Evolutionary conservation across 2,113 vertebrate genomes (phyloP), one percentile per base, ranked within the genome.

Genomic region (Cyphomyrus discorhynchus): DNA sequence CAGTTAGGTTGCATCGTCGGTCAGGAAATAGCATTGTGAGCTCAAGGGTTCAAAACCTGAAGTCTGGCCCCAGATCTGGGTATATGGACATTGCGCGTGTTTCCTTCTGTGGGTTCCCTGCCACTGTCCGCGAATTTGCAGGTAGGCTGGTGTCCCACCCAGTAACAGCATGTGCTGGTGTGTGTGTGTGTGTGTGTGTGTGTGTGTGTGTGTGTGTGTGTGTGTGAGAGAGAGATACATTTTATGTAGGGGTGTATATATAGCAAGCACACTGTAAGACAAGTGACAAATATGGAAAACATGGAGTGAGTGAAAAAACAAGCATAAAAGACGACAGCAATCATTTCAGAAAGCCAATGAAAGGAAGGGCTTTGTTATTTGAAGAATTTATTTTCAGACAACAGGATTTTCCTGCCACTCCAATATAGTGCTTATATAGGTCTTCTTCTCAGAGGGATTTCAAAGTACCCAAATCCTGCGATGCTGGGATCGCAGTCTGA

Each of bases 311-410:
- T 52, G 47, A 87, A 87, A 49, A 31, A 87, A 13, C 13, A 50
- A 27, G 85, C 5, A 49, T 17, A 46, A 87, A 21, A 56, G 31
- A 31, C 1, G 6, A 62, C 39, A 88, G 39, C 19, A 74, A 31
- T 47, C 42, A 49, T 52, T 50, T 24, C 42, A 42, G 86, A 85
- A 45, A 62, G 89, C 53, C 52, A 35, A 62, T 19, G 56, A 83
- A 89, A 89, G 62, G 62, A 89, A 58, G 39, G 39, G 15, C 17
- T 66, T 86, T 89, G 83, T 86, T 86, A 21, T 53, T 89, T 56
- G 31, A 88, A 31, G 58, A 66, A 46, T 27, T 46, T 49, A 45
- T 70, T 47, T 21, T 88, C 53, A 53, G 31, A 17, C 7, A 27
- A 56, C 27, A 53, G 86, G n/a, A 56, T 53, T 88, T 85, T 89